These are phyloP conservation scores for Hippocampus zosterae DNA, from an alignment of 2,113 vertebrate genomes.

Conservation along the genomic window DNA sequence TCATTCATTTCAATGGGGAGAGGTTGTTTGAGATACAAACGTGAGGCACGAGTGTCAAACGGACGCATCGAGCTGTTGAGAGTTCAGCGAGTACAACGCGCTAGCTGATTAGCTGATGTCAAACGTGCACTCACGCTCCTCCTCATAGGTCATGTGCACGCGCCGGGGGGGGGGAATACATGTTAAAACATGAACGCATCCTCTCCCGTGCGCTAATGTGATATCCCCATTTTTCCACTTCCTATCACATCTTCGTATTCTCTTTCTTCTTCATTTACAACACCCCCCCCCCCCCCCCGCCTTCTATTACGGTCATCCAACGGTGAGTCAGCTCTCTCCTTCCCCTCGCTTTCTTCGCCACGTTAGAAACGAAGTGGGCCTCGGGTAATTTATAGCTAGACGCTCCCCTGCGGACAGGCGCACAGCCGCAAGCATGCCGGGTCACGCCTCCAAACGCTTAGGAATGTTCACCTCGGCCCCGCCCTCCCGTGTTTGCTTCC, in stretches of 20 bases:
- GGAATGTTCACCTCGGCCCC: constrained; percentile 45
- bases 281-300: constrained; percentile 11
- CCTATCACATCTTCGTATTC: constrained; percentile 19
- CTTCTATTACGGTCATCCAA: constrained; percentile 46
- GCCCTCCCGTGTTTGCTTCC: constrained; percentile 12
- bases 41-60: too few relatives aligned
- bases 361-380: constrained; percentile 38
- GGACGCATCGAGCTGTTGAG: too few relatives aligned
- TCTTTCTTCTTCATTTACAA: constrained; percentile 10
- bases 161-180: neutral
- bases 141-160: constrained; percentile 1
- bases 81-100: too few relatives aligned
- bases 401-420: neutral
- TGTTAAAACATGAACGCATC: constrained; percentile 29
- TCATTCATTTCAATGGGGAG: too few relatives aligned
- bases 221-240: constrained; percentile 11
- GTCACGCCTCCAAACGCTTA: constrained; percentile 32
- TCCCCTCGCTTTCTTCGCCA: neutral
- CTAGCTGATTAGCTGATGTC: neutral
- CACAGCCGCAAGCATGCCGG: constrained; percentile 9
- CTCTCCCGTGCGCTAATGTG: neutral
- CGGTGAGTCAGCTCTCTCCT: constrained; percentile 50
- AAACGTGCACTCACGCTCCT: neutral
- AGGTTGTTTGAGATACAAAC: too few relatives aligned
- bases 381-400: constrained; percentile 22